phyloP scores from a whole-genome alignment of 2,888 invertebrate genomes.

The Neoitamus cyanurus region DNA sequence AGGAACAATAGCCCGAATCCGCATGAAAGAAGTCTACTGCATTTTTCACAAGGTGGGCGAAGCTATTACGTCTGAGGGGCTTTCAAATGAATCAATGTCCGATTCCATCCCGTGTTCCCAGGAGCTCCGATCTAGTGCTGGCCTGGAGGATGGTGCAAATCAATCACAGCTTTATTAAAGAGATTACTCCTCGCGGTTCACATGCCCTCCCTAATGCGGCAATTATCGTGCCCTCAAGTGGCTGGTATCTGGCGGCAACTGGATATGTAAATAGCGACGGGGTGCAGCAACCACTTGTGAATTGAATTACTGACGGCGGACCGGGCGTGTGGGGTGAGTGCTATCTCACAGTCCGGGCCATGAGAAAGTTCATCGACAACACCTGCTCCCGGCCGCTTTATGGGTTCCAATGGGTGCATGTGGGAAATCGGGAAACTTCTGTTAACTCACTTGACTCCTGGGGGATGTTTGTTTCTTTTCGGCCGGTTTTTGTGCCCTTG shows the following conservation, averaged over 20 bases:
- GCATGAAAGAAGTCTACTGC: background rate
- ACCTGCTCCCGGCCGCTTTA: background rate
- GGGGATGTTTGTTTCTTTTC: background rate
- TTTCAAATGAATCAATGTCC: background rate
- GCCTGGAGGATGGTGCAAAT: background rate
- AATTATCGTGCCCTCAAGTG: background rate
- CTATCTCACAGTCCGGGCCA: background rate
- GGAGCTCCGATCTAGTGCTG: background rate
- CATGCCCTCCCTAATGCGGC: background rate
- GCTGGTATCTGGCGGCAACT: background rate
- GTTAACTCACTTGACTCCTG: background rate
- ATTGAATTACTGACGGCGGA: background rate
- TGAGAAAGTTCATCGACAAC: background rate
- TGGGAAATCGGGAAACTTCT: background rate
- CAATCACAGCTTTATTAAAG: background rate
- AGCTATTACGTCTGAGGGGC: background rate
- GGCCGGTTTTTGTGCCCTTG: background rate
- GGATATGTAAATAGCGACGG: background rate
- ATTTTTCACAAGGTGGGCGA: background rate
- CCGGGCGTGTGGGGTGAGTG: background rate
- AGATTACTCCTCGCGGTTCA: background rate
- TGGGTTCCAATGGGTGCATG: background rate
- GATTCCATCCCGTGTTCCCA: background rate
- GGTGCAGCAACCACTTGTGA: constrained; percentile 1
- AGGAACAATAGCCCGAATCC: background rate